A percentile compares a stretch with the other conserved stretches of the same genome.
Evolutionary conservation across 2,888 invertebrate genomes (phyloP).

Genomic region (Epicampocera succincta): DNA sequence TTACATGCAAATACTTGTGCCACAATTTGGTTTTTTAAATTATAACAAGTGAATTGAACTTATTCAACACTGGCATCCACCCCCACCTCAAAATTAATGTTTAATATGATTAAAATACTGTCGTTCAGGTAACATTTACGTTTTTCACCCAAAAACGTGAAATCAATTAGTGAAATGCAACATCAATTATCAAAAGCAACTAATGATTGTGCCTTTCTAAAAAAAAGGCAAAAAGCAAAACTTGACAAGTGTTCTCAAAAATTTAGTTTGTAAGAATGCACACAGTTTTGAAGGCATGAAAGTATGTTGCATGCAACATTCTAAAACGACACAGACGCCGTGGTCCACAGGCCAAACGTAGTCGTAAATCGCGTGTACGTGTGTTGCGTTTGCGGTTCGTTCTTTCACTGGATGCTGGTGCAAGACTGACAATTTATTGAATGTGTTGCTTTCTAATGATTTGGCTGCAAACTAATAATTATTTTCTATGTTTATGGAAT

Average conservation of each 20-base stretch:
- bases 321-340: constrained; percentile 6
- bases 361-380: constrained; percentile 55
- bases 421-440: constrained; percentile 63
- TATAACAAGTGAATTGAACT: neutral
- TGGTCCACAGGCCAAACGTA: constrained; percentile 37
- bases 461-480: constrained; percentile 43
- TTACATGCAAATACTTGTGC: constrained; percentile 16
- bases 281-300: neutral
- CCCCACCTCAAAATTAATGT: neutral
- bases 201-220: constrained; percentile 41
- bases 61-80: neutral
- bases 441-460: constrained; percentile 67
- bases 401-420: neutral
- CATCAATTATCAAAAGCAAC: neutral
- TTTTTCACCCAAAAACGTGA: constrained; percentile 18
- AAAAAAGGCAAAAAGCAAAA: neutral
- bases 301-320: constrained; percentile 53
- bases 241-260: neutral
- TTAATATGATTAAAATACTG: constrained; percentile 17
- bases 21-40: neutral
- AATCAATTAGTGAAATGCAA: constrained; percentile 33
- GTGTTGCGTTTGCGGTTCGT: constrained; percentile 9
- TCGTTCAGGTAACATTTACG: neutral
- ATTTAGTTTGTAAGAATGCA: neutral
- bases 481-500: constrained; percentile 28